Conservation (phyloP, 2,797 vertebrate genomes). For the Galagoides demidoff region DNA sequence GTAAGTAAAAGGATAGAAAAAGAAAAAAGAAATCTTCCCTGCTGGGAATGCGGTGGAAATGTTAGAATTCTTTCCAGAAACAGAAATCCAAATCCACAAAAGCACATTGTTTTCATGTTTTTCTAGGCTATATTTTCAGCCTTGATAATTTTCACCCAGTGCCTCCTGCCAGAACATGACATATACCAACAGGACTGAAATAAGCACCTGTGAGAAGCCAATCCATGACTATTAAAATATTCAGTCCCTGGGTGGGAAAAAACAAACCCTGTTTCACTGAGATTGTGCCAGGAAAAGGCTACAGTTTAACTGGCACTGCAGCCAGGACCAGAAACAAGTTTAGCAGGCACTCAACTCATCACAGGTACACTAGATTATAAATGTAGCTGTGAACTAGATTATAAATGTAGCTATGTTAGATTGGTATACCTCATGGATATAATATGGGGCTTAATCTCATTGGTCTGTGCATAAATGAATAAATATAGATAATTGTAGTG, state of each 20-base stretch:
- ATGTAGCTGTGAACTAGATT: background rate
- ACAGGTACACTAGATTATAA: background rate
- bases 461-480: background rate
- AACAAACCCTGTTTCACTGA: slow-evolving; percentile 35
- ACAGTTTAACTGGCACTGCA: slow-evolving; percentile 13
- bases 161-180: slow-evolving; percentile 38
- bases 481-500: background rate
- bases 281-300: slow-evolving; percentile 45
- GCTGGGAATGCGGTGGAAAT: slow-evolving; percentile 67
- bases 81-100: slow-evolving; percentile 63
- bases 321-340: slow-evolving; percentile 1
- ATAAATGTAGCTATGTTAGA: background rate
- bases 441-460: background rate
- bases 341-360: background rate
- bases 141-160: slow-evolving; percentile 36
- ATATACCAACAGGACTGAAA: background rate
- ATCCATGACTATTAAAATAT: slow-evolving; percentile 40
- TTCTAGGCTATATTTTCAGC: slow-evolving; percentile 66
- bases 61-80: slow-evolving; percentile 73
- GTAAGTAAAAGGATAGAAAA: slow-evolving; percentile 35
- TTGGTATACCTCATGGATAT: background rate
- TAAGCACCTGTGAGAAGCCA: slow-evolving; percentile 63
- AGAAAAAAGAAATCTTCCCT: slow-evolving; percentile 42
- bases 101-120: slow-evolving; percentile 70
- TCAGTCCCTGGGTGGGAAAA: slow-evolving; percentile 2